Evolutionary conservation across 2,888 invertebrate genomes (phyloP), one percentile per base, ranked within the genome.

Genomic region (Colostygia pectinataria): DNA sequence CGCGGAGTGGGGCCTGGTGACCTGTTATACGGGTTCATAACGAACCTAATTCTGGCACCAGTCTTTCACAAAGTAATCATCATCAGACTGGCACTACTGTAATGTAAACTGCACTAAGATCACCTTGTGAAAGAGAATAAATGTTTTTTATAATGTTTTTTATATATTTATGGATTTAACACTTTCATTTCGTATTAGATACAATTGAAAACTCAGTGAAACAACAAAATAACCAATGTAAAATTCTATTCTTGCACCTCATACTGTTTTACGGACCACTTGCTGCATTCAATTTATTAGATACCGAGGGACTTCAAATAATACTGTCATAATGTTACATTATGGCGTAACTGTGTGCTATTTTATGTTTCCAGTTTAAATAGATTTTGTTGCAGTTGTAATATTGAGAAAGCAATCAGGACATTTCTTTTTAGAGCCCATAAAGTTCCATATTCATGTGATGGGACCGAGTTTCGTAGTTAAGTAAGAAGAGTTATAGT

Each of bases 361-460:
- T 46, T 50, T 51, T 44, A 46, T 34, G 38, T 41, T 39, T 28
- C 10, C 37, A 43, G 49, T 54, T 34, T 34, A 44, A 40, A 31
- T 51, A 47, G 33, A 49, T 48, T 46, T 32, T 52, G 42, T 54
- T 24, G 33, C 42, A 41, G 32, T 24, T 41, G 40, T 31, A 53
- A 36, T 34, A 44, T 43, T 43, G 45, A 37, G 41, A 58, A 58
- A 49, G 53, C 47, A 38, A 59, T 54, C 41, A 40, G 53, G 42
- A 52, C 36, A 49, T 55, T 53, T 53, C 53, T 54, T 61, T 64
- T 60, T 48, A 63, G 55, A 50, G 57, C 34, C 53, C 53, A 63
- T 68, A 65, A 64, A 67, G 41, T 55, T 49, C 31, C 13, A 43
- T 63, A 56, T 66, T 68, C 55, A 70, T 63, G 52, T 52, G 59